A percentile compares a stretch with the other conserved stretches of the same genome.
Evolutionary conservation across 2,113 vertebrate species (phyloP).

Genomic region (Catharus fuscescens): DNA sequence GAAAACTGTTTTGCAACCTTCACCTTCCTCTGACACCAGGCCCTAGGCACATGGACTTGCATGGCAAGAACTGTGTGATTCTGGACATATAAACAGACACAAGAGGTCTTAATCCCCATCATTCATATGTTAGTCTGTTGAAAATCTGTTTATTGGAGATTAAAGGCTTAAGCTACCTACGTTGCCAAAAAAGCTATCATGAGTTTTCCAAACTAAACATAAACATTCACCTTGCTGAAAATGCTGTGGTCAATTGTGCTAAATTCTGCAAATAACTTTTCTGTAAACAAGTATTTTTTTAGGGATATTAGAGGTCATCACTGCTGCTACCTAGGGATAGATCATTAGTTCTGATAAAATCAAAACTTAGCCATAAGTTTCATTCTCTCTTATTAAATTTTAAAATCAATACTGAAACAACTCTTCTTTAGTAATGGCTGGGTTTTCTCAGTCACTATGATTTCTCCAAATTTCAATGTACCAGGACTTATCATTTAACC

Average conservation of each 20-base stretch:
- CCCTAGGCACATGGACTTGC: not conserved
- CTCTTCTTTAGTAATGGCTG: not conserved
- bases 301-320: conserved; percentile 26
- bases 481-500: not conserved
- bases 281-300: conserved; percentile 57
- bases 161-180: conserved; percentile 65
- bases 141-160: conserved; percentile 56
- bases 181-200: conserved; percentile 21
- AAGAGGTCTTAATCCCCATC: conserved; percentile 5
- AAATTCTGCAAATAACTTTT: conserved; percentile 67
- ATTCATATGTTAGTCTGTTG: conserved; percentile 46
- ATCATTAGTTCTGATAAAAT: conserved; percentile 22
- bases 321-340: not conserved
- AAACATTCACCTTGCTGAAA: conserved; percentile 60
- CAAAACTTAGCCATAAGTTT: not conserved
- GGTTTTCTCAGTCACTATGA: not conserved
- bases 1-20: not conserved
- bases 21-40: not conserved
- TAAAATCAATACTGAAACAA: not conserved
- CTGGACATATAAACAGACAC: conserved; percentile 47
- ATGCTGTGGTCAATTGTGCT: conserved; percentile 68
- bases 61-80: conserved; percentile 11
- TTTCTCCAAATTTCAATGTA: not conserved
- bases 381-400: not conserved
- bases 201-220: conserved; percentile 67